Evolutionary conservation across 2,797 vertebrate species (phyloP).

Genomic region (Bryconaethiops microstoma): DNA sequence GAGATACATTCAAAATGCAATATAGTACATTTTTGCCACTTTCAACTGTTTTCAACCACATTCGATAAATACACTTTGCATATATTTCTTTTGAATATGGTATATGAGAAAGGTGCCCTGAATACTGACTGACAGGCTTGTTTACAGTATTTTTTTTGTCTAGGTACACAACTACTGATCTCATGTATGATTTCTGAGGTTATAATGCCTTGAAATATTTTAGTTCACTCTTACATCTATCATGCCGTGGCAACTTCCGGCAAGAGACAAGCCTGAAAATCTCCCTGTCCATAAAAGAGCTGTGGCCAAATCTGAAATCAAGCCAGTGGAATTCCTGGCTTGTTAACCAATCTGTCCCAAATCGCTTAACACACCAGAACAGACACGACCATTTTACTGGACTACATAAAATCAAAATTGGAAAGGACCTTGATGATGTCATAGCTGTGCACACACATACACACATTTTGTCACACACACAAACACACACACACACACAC

Average conservation of each 20-base stretch:
- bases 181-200: no score
- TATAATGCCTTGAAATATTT: conserved; percentile 12
- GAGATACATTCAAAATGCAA: no score
- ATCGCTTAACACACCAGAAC: conserved; percentile 60
- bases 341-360: conserved; percentile 57
- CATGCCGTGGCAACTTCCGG: conserved; percentile 44
- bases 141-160: no score
- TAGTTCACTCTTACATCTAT: conserved; percentile 68
- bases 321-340: conserved; percentile 52
- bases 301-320: conserved; percentile 47
- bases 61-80: no score
- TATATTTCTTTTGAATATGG: no score
- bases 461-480: not conserved
- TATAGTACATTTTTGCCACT: no score
- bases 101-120: no score
- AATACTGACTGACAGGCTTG: no score
- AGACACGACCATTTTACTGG: conserved; percentile 46
- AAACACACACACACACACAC: conserved; percentile 21
- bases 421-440: conserved; percentile 48
- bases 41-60: no score
- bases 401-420: conserved; percentile 19
- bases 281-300: conserved; percentile 29
- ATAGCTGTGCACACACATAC: conserved; percentile 2
- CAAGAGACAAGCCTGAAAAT: conserved; percentile 65
- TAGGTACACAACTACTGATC: no score